These are phyloP conservation scores for Momotus momota DNA, from an alignment of 2,797 vertebrate genomes.

Conservation along the genomic window DNA sequence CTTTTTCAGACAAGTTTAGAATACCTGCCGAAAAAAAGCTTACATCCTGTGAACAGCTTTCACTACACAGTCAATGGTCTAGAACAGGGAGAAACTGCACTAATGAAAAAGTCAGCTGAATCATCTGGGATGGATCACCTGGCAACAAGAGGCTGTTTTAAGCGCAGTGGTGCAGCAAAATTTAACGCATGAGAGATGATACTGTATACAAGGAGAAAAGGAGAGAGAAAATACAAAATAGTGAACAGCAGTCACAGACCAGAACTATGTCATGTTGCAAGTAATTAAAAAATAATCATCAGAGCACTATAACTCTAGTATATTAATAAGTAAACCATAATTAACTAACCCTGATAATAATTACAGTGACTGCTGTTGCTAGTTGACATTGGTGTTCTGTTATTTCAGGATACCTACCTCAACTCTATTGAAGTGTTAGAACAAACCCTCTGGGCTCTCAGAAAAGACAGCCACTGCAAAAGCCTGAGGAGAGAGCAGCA, in stretches of 20 bases:
- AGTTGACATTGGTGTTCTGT: background rate
- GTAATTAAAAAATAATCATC: background rate
- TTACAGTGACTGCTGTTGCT: background rate
- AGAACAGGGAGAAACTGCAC: background rate
- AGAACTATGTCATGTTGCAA: background rate
- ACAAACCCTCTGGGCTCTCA: background rate
- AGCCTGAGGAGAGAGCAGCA: background rate
- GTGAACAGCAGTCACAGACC: background rate
- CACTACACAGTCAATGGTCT: background rate
- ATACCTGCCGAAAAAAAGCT: background rate
- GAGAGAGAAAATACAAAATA: background rate
- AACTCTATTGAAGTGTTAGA: background rate
- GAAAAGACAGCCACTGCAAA: background rate
- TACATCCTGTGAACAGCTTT: background rate
- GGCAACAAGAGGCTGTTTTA: background rate
- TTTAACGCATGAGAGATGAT: background rate
- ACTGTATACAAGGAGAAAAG: background rate
- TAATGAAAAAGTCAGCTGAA: conserved; percentile 15
- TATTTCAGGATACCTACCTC: background rate
- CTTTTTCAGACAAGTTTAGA: background rate
- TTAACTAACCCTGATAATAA: background rate
- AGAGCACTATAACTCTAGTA: background rate
- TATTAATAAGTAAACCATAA: background rate
- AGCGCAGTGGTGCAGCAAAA: background rate
- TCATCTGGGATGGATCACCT: background rate